Base-by-base conservation (phyloP, 1,140 invertebrate species). In the Pygmarrhopalites habei region DNA sequence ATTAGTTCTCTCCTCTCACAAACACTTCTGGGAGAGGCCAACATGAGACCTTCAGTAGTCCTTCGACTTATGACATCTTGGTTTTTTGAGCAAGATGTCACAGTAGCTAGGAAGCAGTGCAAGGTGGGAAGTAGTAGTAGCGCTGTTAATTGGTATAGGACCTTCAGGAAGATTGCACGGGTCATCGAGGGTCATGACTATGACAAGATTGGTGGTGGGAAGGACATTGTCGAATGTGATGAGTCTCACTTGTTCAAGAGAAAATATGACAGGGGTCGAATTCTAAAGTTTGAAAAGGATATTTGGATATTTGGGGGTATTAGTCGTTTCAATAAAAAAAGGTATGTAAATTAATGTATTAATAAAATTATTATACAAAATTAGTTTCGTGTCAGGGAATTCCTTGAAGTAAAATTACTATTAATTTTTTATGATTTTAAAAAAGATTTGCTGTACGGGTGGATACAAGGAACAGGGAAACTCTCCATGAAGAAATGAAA, bases 291-390 rank as follows among this genome's bases (percentile, higher is more conserved):
- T 55, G 51, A 62, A 39, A 19, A 23, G 19, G 3, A 62, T 19
- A 52, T 57, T 1, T 62, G 60, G 60, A 25, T 62, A 7, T 62
- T 62, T 46, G 60, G 60, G 7, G 60, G 60, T 7, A 44, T 62
- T 12, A 46, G 60, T 23, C 7, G 60, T 3, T 25, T 46, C 21
- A 56, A 2, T 41, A 41, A 29, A 32, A 56, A 56, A 57, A 28
- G 51, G 39, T 62, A 53, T n/a, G n/a, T n/a, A n/a, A n/a, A n/a
- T n/a, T n/a, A n/a, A n/a, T n/a, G n/a, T n/a, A n/a, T n/a, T n/a
- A n/a, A n/a, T n/a, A n/a, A n/a, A n/a, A n/a, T n/a, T n/a, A n/a
- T n/a, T n/a, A n/a, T n/a, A n/a, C n/a, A n/a, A n/a, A n/a, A n/a
- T n/a, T n/a, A n/a, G n/a, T n/a, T n/a, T n/a, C n/a, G n/a, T n/a